These are phyloP conservation scores for Lasiurus borealis DNA, from an alignment of 2,113 vertebrate species.

Conservation along the genomic window DNA sequence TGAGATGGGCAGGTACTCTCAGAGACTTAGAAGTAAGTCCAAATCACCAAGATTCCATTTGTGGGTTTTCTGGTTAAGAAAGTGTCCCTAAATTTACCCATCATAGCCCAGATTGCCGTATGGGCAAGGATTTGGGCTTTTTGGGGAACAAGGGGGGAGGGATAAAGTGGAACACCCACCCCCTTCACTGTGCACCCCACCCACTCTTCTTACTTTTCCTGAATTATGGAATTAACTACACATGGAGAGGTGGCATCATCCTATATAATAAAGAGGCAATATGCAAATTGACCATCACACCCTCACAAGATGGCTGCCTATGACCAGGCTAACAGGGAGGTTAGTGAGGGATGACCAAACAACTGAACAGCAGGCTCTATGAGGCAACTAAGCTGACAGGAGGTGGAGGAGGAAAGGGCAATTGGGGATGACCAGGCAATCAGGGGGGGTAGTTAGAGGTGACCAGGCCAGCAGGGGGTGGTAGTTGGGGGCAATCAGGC, in stretches of 20 bases:
- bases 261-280: no score
- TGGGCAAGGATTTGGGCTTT: not conserved
- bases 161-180: not conserved
- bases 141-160: rapidly evolving
- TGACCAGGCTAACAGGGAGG: no score
- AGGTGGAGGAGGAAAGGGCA: no score
- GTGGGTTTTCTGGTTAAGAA: not conserved
- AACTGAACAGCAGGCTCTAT: no score
- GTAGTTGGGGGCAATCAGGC: no score
- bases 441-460: no score
- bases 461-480: no score
- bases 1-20: not conserved
- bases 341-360: no score
- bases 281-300: no score
- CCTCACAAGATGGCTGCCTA: no score
- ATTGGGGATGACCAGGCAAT: no score
- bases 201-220: not conserved
- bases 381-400: no score
- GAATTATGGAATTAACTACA: not conserved
- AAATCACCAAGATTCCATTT: not conserved
- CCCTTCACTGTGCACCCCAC: not conserved
- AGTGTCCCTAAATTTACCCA: not conserved
- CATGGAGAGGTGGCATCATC: not conserved
- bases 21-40: not conserved
- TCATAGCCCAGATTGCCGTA: not conserved